Percentiles rank a stretch among this genome's conserved stretches.
phyloP scores from a whole-genome alignment of 2,113 vertebrate genomes.

The Butorides virescens region DNA sequence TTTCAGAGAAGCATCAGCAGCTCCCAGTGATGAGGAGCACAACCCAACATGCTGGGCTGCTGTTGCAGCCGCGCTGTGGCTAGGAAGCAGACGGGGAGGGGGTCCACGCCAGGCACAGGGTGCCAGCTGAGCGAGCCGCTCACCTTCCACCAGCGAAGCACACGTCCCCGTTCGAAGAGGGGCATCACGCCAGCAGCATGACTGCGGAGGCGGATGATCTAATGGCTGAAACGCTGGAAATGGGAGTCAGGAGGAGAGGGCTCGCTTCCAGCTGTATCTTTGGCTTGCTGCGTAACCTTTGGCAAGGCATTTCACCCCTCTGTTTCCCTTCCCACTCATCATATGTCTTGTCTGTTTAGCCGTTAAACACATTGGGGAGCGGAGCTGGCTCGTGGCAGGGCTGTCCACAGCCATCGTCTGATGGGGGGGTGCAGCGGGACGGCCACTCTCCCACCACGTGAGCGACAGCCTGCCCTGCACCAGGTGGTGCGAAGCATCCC shows the following conservation, averaged over 20 bases:
- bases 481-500: neutral
- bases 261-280: slow-evolving; percentile 32
- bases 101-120: rapidly evolving
- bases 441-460: neutral
- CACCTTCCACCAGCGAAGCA: neutral
- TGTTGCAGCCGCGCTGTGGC: neutral
- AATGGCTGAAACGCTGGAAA: neutral
- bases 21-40: rapidly evolving
- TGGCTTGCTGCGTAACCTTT: slow-evolving; percentile 7
- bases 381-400: neutral
- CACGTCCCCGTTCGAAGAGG: rapidly evolving
- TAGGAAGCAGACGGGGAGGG: neutral
- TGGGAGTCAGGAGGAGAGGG: neutral
- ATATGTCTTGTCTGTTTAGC: neutral
- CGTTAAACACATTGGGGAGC: neutral
- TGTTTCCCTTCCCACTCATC: slow-evolving; percentile 39
- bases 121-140: neutral
- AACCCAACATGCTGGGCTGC: neutral
- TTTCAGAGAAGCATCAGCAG: neutral
- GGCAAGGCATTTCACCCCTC: neutral
- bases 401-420: neutral
- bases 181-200: neutral
- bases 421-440: neutral
- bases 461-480: neutral
- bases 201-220: neutral